Base-by-base conservation (phyloP, 2,113 vertebrate genomes). In the Anoplopoma fimbria region DNA sequence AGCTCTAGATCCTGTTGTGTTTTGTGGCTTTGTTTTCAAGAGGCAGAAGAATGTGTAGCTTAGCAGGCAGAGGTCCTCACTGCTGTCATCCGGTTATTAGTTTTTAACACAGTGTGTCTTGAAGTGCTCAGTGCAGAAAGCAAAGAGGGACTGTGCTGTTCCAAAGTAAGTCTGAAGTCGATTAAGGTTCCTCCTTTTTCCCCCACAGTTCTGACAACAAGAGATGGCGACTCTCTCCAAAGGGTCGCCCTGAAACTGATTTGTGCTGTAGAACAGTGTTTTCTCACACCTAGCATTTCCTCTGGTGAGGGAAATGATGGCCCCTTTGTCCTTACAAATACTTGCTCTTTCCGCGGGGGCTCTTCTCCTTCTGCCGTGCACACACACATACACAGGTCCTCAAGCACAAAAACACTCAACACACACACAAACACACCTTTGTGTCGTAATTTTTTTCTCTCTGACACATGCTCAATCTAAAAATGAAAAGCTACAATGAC, bases 131-230 rank as follows among this genome's bases (percentile, higher is more conserved):
- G 76, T n/a, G 23, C 84, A 40, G 64, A 72, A 65, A 65, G 78
- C 74, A 31, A 34, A 79, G 75, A 79, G 85, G 81, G 68, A 74
- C 71, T 31, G 3, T 51, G 31, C 69, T 55, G 71, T 23, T 86
- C 80, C 64, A 75, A 64, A 86, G 79, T 79, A 82, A 81, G 84
- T 77, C 73, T 80, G 69, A 83, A 89, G 88, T 82, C 67, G 25
- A 87, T 92, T 90, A 84, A 81, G 80, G 78, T 78, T 82, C 65
- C 53, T 88, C 67, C 87, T 81, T 80, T 76, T 84, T 82, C 74
- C 82, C 72, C 47, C 34, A 7, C 55, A 55, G 70, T 63, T 81
- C 72, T 85, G 88, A 90, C 79, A 79, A 79, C 6, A n/a, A 74
- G 58, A 80, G 73, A 74, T 73, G 68, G 47, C 31, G 17, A 23